phyloP scores from a whole-genome alignment of 1,140 invertebrate genomes.

The Procambarus virginalis region DNA sequence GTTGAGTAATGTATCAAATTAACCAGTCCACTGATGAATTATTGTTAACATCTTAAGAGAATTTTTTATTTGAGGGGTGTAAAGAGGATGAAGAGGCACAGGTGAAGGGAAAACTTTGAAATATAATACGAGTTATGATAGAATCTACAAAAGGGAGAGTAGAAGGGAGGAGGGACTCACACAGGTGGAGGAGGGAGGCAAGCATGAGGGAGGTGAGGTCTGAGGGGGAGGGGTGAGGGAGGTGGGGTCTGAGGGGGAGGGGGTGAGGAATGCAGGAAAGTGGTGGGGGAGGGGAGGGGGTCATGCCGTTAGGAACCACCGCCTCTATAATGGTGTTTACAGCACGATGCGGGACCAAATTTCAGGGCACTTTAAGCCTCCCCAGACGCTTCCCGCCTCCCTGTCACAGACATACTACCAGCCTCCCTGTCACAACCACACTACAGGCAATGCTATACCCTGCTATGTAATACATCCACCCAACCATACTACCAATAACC shows the following conservation, averaged over 20 bases:
- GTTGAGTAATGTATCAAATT: too few species aligned
- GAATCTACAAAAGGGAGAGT: neutral
- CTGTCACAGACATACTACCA: too few species aligned
- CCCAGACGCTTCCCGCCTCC: neutral
- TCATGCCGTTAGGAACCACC: neutral
- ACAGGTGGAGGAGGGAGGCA: neutral
- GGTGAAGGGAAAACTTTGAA: too few species aligned
- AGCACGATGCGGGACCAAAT: slow-evolving; percentile 8
- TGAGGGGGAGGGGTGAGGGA: neutral
- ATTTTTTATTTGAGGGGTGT: too few species aligned
- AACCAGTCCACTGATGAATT: too few species aligned
- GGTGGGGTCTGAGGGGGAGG: neutral
- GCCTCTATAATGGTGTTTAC: slow-evolving; percentile 21
- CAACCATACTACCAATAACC: too few species aligned
- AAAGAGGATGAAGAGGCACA: neutral
- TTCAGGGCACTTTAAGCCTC: neutral
- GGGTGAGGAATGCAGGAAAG: neutral
- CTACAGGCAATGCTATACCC: neutral
- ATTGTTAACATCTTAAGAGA: too few species aligned
- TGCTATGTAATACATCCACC: too few species aligned
- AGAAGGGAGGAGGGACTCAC: neutral
- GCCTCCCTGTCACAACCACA: neutral
- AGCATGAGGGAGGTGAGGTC: neutral
- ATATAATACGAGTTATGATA: too few species aligned
- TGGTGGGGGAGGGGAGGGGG: neutral